Percentiles rank a stretch among this genome's conserved stretches.
Evolutionary conservation across 2,888 invertebrate genomes (phyloP).

Genomic region (Geophilus truncorum): DNA sequence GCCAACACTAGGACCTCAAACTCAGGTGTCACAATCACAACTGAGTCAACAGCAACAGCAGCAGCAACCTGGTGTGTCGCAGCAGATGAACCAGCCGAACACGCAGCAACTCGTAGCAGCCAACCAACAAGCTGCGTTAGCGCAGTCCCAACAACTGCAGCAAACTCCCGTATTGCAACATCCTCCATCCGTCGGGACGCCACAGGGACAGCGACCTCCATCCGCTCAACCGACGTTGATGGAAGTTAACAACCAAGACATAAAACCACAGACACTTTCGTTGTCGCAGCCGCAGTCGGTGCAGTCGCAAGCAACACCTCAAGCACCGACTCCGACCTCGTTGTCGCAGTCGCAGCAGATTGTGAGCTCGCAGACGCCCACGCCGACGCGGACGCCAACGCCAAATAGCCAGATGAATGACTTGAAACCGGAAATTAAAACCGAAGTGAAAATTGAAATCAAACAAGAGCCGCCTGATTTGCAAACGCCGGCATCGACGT

Average conservation of each 20-base stretch:
- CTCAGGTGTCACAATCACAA: constrained; percentile 32
- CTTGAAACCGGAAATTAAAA: constrained; percentile 8
- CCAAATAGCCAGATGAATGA: constrained; percentile 37
- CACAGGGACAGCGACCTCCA: not conserved
- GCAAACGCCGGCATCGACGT: constrained; percentile 38
- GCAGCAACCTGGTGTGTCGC: constrained; percentile 36
- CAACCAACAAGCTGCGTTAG: constrained; percentile 12
- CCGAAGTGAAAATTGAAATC: constrained; percentile 43
- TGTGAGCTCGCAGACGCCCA: constrained; percentile 39
- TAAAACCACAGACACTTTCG: constrained; percentile 18
- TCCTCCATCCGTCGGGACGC: constrained; percentile 31
- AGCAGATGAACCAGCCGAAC: constrained; percentile 36
- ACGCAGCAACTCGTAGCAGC: constrained; percentile 40
- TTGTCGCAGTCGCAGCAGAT: constrained; percentile 39
- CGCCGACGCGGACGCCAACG: constrained; percentile 38
- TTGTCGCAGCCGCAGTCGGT: constrained; percentile 26
- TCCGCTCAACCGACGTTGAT: constrained; percentile 19
- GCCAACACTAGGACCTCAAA: constrained; percentile 29
- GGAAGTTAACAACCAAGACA: constrained; percentile 32
- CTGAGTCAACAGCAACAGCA: constrained; percentile 36
- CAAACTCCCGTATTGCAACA: constrained; percentile 40
- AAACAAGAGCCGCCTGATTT: constrained; percentile 55
- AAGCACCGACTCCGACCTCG: constrained; percentile 38
- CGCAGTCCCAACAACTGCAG: constrained; percentile 43
- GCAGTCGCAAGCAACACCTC: constrained; percentile 30